Evolutionary conservation across 2,888 invertebrate species (phyloP).

Genomic region (Epirrhoe alternata): DNA sequence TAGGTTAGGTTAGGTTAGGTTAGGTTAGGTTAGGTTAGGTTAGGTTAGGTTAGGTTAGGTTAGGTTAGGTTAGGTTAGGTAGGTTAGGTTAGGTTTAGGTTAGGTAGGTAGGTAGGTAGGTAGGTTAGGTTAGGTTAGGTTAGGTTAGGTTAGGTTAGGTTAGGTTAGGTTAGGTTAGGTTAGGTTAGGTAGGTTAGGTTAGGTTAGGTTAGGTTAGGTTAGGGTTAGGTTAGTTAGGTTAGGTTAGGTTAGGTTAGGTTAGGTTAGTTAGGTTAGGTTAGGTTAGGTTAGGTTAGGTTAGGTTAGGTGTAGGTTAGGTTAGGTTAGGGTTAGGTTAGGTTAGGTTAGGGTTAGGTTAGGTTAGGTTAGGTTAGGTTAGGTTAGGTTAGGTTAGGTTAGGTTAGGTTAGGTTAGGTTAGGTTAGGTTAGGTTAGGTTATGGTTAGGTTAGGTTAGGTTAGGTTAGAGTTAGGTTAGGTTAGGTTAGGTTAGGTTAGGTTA

Average conservation of each 20-base stretch:
- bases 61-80: constrained; percentile 1
- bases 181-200: too few species aligned
- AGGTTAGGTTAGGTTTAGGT: too few species aligned
- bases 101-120: too few species aligned
- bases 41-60: constrained; percentile 1
- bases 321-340: constrained; percentile 1
- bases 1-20: too few species aligned
- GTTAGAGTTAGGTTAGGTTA: constrained; percentile 1
- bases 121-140: constrained; percentile 1
- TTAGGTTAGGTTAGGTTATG: too few species aligned
- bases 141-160: constrained; percentile 1
- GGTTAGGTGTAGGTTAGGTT: background rate
- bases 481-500: constrained; percentile 1
- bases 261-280: background rate
- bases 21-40: constrained; percentile 1
- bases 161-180: constrained; percentile 1
- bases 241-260: constrained; percentile 1
- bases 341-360: constrained; percentile 1
- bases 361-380: constrained; percentile 1
- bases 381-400: constrained; percentile 1
- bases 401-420: constrained; percentile 1
- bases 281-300: background rate
- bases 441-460: constrained; percentile 1
- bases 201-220: constrained; percentile 1
- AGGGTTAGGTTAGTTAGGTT: constrained; percentile 1